Conservation (phyloP, 1,140 invertebrate genomes). For the Procambarus clarkii region DNA sequence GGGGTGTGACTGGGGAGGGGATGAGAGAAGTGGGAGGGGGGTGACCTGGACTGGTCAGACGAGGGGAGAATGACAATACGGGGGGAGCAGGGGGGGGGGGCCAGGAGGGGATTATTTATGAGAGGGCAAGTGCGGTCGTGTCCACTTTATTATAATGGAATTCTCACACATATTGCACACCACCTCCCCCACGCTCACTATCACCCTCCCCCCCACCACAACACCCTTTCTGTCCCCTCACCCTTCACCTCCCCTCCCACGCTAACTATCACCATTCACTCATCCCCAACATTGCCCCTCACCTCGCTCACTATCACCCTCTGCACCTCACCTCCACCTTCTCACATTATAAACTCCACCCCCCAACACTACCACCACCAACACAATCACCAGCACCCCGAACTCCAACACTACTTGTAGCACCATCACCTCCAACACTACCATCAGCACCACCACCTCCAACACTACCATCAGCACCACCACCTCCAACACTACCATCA, state of each 20-base stretch:
- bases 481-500: no score
- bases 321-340: no score
- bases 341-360: not conserved
- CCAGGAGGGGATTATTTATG: not conserved
- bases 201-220: not conserved
- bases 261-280: no score
- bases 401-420: not conserved
- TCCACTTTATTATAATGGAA: conserved; percentile 12
- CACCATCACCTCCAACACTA: no score
- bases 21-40: conserved; percentile 11
- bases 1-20: not conserved
- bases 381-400: not conserved
- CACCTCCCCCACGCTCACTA: no score
- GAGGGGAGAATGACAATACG: not conserved
- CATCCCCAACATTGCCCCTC: not conserved
- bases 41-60: not conserved
- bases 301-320: not conserved
- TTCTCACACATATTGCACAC: not conserved
- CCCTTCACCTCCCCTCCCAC: not conserved
- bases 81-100: no score
- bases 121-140: not conserved
- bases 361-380: not conserved
- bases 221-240: not conserved
- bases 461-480: no score
- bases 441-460: no score